These are phyloP conservation scores for Pseudocheirus occidentalis DNA, from an alignment of 2,797 vertebrate species.

Conservation along the genomic window DNA sequence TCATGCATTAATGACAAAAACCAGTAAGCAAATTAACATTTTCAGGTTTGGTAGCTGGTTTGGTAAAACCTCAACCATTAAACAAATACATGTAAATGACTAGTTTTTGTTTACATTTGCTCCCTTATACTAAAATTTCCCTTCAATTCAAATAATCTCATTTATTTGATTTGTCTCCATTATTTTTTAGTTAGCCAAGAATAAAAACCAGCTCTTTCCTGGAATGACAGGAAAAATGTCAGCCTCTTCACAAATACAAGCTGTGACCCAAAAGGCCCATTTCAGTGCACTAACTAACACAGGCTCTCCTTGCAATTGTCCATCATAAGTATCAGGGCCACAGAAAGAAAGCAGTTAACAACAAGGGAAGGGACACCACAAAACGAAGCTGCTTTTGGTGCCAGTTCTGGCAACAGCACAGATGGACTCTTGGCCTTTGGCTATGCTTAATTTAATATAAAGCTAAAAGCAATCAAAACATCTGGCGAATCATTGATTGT, in stretches of 20 bases:
- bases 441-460: slow-evolving; percentile 78
- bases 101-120: slow-evolving; percentile 13
- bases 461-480: slow-evolving; percentile 77
- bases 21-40: slow-evolving; percentile 32
- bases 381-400: slow-evolving; percentile 13
- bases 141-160: slow-evolving; percentile 52
- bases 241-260: slow-evolving; percentile 32
- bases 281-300: slow-evolving; percentile 44
- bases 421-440: slow-evolving; percentile 72
- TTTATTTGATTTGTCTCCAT: slow-evolving; percentile 56
- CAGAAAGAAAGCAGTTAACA: neutral
- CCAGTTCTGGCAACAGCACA: slow-evolving; percentile 55
- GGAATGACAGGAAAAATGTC: slow-evolving; percentile 17
- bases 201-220: slow-evolving; percentile 54
- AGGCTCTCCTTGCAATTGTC: slow-evolving; percentile 40
- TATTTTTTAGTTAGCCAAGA: slow-evolving; percentile 47
- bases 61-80: neutral
- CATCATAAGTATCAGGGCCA: slow-evolving; percentile 15
- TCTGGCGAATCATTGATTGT: slow-evolving; percentile 74
- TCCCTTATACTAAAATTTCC: slow-evolving; percentile 37
- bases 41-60: slow-evolving; percentile 22
- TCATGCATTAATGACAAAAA: slow-evolving; percentile 46
- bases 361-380: neutral
- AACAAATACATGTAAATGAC: neutral
- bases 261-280: slow-evolving; percentile 36